These are phyloP conservation scores for Sinohyriopsis cumingii DNA, from an alignment of 2,888 invertebrate species.

Conservation along the genomic window DNA sequence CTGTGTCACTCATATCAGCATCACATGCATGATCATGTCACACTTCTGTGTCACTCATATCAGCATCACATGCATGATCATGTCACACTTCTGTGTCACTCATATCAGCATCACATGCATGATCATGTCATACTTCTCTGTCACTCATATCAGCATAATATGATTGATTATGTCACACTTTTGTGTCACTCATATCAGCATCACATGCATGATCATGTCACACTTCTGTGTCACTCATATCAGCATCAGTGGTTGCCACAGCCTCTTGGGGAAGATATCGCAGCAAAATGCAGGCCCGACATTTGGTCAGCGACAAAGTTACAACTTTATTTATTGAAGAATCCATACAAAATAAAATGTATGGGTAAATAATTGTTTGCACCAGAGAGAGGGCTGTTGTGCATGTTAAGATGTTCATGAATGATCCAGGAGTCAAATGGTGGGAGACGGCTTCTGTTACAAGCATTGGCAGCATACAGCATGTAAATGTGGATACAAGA, in stretches of 20 bases:
- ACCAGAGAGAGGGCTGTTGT: conserved; percentile 56
- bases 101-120: conserved; percentile 35
- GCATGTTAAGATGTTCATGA: conserved; percentile 56
- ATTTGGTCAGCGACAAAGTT: conserved; percentile 30
- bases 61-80: conserved; percentile 20
- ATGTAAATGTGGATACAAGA: conserved; percentile 49
- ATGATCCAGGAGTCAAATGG: conserved; percentile 40
- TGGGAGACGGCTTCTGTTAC: conserved; percentile 52
- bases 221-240: conserved; percentile 41
- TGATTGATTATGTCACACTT: conserved; percentile 32
- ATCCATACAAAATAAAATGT: conserved; percentile 59
- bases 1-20: conserved; percentile 39
- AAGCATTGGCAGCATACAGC: conserved; percentile 57
- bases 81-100: conserved; percentile 44
- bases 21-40: no score
- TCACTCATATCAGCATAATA: conserved; percentile 39
- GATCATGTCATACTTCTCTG: conserved; percentile 37
- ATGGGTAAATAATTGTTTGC: conserved; percentile 62
- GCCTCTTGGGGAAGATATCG: conserved; percentile 34
- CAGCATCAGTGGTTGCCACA: conserved; percentile 38
- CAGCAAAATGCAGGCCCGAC: conserved; percentile 32
- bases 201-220: no score
- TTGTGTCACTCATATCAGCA: conserved; percentile 42
- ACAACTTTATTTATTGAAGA: conserved; percentile 50
- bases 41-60: conserved; percentile 43